Percentiles rank a stretch among this genome's conserved stretches.
Evolutionary conservation across 2,888 invertebrate genomes (phyloP).

Genomic region (Trilocha varians): DNA sequence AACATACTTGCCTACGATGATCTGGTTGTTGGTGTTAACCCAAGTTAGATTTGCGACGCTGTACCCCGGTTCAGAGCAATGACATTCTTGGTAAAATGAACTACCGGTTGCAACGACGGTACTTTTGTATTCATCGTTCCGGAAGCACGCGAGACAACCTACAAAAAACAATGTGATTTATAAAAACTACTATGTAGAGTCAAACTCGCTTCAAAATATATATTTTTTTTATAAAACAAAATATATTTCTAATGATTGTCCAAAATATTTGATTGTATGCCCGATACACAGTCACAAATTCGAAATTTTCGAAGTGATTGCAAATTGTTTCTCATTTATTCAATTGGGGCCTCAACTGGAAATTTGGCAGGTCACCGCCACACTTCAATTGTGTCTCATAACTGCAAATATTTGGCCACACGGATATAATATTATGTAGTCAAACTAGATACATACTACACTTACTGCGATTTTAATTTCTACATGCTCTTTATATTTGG

Average conservation of each 20-base stretch:
- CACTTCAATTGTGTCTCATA: too few relatives aligned
- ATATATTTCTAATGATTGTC: too few relatives aligned
- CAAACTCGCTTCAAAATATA: too few relatives aligned
- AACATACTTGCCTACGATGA: slow-evolving; percentile 41
- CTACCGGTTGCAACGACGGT: slow-evolving; percentile 29
- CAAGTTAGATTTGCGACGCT: slow-evolving; percentile 30
- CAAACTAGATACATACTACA: too few relatives aligned
- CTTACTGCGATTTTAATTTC: too few relatives aligned
- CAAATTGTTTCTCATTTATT: background rate
- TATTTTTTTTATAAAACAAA: too few relatives aligned
- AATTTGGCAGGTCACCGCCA: background rate
- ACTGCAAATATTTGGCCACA: background rate
- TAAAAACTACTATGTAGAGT: background rate
- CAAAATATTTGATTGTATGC: background rate
- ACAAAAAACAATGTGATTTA: slow-evolving; percentile 18
- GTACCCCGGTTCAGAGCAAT: slow-evolving; percentile 31
- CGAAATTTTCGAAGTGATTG: slow-evolving; percentile 3
- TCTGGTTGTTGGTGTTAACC: slow-evolving; percentile 32
- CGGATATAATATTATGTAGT: background rate
- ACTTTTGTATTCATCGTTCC: slow-evolving; percentile 19
- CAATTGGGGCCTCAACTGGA: background rate
- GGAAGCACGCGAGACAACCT: slow-evolving; percentile 42
- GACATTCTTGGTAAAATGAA: slow-evolving; percentile 41
- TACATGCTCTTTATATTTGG: too few relatives aligned
- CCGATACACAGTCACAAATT: background rate